A percentile compares a stretch with the other conserved stretches of the same genome.
These are phyloP conservation scores for Scolanthus callimorphus DNA, from an alignment of 92 coral and sea anemone genomes.

Conservation along the genomic window DNA sequence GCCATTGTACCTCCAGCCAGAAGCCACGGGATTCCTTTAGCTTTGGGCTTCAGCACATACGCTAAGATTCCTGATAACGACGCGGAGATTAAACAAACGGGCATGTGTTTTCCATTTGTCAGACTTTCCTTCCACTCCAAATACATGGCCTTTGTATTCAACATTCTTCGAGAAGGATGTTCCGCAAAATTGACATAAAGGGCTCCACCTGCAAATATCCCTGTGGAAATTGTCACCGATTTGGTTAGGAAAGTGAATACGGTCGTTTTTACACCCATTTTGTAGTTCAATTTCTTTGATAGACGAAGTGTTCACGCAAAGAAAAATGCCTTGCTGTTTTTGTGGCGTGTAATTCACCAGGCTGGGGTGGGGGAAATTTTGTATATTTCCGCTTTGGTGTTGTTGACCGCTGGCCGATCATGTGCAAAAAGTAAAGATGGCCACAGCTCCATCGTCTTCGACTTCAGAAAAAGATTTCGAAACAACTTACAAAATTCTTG, in stretches of 20 bases:
- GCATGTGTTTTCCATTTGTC: conserved; percentile 16
- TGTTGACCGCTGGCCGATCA: background rate
- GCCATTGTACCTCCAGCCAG: conserved; percentile 52
- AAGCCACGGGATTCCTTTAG: conserved; percentile 55
- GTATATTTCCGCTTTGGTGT: background rate
- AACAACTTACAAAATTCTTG: conserved; percentile 87
- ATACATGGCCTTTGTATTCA: conserved; percentile 17
- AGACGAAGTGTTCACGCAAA: too few species aligned
- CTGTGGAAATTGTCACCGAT: conserved; percentile 21
- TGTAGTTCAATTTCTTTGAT: background rate
- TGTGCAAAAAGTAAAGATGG: too few species aligned
- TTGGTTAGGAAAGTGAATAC: conserved; percentile 20
- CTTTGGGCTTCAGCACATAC: conserved; percentile 33
- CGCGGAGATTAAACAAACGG: conserved; percentile 8
- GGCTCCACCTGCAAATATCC: conserved; percentile 36
- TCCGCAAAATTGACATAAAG: conserved; percentile 18
- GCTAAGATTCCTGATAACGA: conserved; percentile 34
- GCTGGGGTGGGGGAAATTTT: background rate
- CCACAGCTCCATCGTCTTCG: conserved; percentile 3
- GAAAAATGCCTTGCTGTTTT: background rate
- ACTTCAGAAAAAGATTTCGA: conserved; percentile 83
- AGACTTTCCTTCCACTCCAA: conserved; percentile 25
- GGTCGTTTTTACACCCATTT: conserved; percentile 38
- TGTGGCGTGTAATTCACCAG: background rate
- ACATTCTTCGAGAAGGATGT: conserved; percentile 29